phyloP scores from a whole-genome alignment of 2,888 invertebrate species.

The Drosophila neotestacea region DNA sequence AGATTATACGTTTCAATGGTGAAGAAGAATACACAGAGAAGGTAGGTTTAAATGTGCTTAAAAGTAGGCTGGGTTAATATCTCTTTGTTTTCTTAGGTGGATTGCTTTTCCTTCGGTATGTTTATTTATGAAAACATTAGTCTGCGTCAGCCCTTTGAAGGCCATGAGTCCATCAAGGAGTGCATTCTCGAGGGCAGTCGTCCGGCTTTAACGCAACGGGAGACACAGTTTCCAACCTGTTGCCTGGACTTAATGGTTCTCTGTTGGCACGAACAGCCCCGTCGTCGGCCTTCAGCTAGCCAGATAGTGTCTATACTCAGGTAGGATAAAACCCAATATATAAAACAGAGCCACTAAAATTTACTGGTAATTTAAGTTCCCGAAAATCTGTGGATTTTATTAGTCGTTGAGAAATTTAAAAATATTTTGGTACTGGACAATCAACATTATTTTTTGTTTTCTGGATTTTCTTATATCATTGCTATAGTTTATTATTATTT shows the following conservation, averaged over 20 bases:
- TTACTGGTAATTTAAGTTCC: too few species aligned
- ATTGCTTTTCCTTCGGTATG: conserved; percentile 99
- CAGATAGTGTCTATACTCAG: conserved; percentile 95
- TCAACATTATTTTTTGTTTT: too few species aligned
- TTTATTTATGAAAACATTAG: conserved; percentile 98
- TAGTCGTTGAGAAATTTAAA: too few species aligned
- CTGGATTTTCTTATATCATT: too few species aligned
- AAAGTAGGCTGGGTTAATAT: neutral
- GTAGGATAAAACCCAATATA: neutral
- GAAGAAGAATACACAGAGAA: conserved; percentile 99
- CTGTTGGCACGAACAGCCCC: conserved; percentile 96
- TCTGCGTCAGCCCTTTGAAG: conserved; percentile 97
- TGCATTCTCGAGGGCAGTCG: conserved; percentile 97
- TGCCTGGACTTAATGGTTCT: conserved; percentile 97
- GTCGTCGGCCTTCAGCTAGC: conserved; percentile 95
- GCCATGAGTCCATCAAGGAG: conserved; percentile 98
- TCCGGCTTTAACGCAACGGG: conserved; percentile 93
- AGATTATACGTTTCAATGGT: conserved; percentile 98
- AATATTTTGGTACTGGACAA: too few species aligned
- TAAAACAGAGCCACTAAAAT: too few species aligned
- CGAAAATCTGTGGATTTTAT: too few species aligned
- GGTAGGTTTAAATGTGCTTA: conserved; percentile 84
- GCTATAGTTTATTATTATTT: too few species aligned
- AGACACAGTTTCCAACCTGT: conserved; percentile 93
- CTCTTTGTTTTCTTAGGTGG: conserved; percentile 88